phyloP scores from a whole-genome alignment of 2,113 vertebrate species.

The Donacobius atricapilla region DNA sequence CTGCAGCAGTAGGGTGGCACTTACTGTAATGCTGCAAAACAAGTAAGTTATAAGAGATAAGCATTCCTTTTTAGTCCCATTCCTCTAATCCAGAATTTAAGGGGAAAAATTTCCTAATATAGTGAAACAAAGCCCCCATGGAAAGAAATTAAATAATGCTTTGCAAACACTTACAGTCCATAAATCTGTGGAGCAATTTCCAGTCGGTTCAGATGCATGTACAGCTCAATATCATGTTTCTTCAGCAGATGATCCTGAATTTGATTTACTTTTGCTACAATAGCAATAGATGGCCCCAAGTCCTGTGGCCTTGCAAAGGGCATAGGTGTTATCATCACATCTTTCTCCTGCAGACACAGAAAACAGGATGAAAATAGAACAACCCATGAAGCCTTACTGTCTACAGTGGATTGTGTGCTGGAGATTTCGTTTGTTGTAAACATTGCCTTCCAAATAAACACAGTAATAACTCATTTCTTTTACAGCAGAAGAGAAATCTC shows the following conservation, averaged over 20 bases:
- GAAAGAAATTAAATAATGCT: background rate
- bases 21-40: background rate
- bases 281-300: conserved; percentile 91
- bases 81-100: background rate
- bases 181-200: conserved; percentile 99
- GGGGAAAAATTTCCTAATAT: background rate
- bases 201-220: conserved; percentile 95
- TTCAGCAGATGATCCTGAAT: conserved; percentile 97
- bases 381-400: background rate
- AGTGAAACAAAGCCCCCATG: background rate
- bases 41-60: background rate
- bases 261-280: conserved; percentile 97
- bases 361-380: background rate
- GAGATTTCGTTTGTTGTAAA: background rate
- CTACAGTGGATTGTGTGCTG: background rate
- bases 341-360: conserved; percentile 83
- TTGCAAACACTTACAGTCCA: conserved; percentile 87
- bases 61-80: background rate
- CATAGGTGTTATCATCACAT: conserved; percentile 88
- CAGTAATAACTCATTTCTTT: background rate
- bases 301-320: conserved; percentile 97
- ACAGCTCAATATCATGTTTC: conserved; percentile 93
- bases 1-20: background rate
- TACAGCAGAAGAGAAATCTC: background rate
- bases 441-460: background rate